These are phyloP conservation scores for Coreius guichenoti DNA, from an alignment of 2,797 vertebrate species.

Conservation along the genomic window DNA sequence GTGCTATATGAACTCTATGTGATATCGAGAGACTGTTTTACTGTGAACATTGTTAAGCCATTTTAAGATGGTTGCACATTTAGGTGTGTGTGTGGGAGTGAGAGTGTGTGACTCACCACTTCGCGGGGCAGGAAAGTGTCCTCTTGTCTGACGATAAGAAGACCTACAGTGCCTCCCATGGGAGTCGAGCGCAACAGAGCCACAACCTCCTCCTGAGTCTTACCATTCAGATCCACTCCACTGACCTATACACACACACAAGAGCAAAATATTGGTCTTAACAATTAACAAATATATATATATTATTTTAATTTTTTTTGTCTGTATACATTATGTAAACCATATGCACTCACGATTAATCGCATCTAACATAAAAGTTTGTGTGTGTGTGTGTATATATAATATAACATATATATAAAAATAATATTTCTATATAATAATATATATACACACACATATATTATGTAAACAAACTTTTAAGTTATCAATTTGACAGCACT, in stretches of 20 bases:
- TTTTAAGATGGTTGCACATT: conserved; percentile 17
- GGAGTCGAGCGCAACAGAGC: conserved; percentile 91
- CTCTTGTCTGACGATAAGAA: conserved; percentile 89
- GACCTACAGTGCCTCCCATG: conserved; percentile 89
- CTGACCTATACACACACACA: conserved; percentile 81
- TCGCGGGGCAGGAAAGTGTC: conserved; percentile 91
- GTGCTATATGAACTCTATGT: conserved; percentile 43
- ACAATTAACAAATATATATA: neutral
- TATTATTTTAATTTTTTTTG: too few species aligned
- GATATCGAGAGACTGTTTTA: conserved; percentile 30
- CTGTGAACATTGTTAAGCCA: conserved; percentile 24
- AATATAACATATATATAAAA: too few species aligned
- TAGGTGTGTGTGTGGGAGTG: conserved; percentile 22
- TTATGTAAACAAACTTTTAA: too few species aligned
- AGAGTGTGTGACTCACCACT: conserved; percentile 76
- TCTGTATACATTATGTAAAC: neutral
- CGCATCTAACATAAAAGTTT: too few species aligned
- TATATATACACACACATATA: too few species aligned
- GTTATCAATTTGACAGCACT: too few species aligned
- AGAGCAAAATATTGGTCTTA: neutral
- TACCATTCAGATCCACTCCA: conserved; percentile 91
- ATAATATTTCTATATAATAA: too few species aligned
- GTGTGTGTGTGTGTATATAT: too few species aligned
- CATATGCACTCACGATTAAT: too few species aligned
- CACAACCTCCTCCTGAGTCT: conserved; percentile 95